Conservation (phyloP, 2,113 vertebrate genomes). For the Isichthys henryi region DNA sequence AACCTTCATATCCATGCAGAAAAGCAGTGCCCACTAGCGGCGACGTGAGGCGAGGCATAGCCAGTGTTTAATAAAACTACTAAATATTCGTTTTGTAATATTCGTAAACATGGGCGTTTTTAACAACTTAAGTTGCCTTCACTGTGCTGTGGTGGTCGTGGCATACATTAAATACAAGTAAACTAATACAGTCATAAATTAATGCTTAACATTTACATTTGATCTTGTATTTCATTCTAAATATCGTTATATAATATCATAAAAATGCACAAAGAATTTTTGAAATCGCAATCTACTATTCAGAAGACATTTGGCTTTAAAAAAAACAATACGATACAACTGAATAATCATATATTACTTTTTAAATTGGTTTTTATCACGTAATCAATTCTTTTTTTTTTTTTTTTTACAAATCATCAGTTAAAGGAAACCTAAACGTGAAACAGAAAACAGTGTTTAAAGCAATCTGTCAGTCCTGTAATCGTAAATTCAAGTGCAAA, state of each 20-base stretch:
- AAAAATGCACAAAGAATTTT: not conserved
- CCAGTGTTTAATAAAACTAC: not conserved
- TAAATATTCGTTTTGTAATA: conserved; percentile 26
- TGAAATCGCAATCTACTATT: not conserved
- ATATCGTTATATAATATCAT: not conserved
- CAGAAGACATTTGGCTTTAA: not conserved
- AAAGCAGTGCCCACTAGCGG: conserved; percentile 41
- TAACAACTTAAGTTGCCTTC: conserved; percentile 44
- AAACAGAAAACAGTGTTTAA: not conserved
- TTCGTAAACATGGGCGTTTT: conserved; percentile 50
- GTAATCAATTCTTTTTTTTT: not conserved
- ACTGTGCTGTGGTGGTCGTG: not conserved
- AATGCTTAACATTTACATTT: not conserved
- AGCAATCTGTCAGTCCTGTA: conserved; percentile 21
- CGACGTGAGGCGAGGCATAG: conserved; percentile 21
- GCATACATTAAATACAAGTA: not conserved
- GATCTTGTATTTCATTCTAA: not conserved
- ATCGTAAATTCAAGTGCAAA: conserved; percentile 38
- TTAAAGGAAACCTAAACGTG: not conserved
- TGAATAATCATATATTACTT: not conserved
- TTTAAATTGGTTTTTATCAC: not conserved
- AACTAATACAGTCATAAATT: not conserved
- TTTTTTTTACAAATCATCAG: not conserved
- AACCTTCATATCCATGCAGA: conserved; percentile 6
- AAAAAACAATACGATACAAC: not conserved